Base-by-base conservation (phyloP, 2,113 vertebrate genomes). In the crab-eating macaque (Macaca fascicularis) region DNA sequence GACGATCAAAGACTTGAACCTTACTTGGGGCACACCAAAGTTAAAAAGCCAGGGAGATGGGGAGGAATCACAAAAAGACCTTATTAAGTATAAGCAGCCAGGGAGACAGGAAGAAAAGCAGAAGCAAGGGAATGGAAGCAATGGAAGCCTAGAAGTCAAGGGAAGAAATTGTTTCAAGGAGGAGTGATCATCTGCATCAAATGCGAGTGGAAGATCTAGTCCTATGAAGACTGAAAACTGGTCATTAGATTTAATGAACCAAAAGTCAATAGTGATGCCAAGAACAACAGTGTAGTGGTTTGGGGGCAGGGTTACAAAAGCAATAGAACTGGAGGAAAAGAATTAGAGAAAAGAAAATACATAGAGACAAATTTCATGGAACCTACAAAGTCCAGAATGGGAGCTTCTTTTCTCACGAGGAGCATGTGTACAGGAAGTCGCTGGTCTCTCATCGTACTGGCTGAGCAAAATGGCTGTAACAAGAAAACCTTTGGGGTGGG, bases 401-500 rank as follows among this genome's bases (percentile, higher is more conserved):
- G 4, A 52, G 23, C 17, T 3, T 8, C 23, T 30, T 84, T 35
- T 38, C 35, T 61, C 22, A 17, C 0, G 1, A 17, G 55, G 40
- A 14, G 19, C 8, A 16, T 8, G 2, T n/a, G 16, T 0, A 1
- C 5, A 16, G 38, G 76, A 5, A 43, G 32, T 8, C 11, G 30
- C 48, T 22, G 48, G 45, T 11, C 19, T 2, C 14, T 35, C 25
- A 89, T 25, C 25, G 22, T 40, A 57, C 6, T 5, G 6, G 48
- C 35, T 74, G 5, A 92, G 38, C 19, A 70, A n/a, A 87, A 48
- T 0, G 20, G 55, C 45, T 38, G 0, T 2, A 35, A 22, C 48
- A 11, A 87, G 93, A 92, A 89, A 87, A 74, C 27, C 32, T 23
- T 38, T 25, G 23, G 23, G 8, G 13, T 55, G 10, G 22, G 45